Evolutionary conservation across 2,888 invertebrate genomes (phyloP), one percentile per base, ranked within the genome.

Genomic region (Endotricha flammealis): DNA sequence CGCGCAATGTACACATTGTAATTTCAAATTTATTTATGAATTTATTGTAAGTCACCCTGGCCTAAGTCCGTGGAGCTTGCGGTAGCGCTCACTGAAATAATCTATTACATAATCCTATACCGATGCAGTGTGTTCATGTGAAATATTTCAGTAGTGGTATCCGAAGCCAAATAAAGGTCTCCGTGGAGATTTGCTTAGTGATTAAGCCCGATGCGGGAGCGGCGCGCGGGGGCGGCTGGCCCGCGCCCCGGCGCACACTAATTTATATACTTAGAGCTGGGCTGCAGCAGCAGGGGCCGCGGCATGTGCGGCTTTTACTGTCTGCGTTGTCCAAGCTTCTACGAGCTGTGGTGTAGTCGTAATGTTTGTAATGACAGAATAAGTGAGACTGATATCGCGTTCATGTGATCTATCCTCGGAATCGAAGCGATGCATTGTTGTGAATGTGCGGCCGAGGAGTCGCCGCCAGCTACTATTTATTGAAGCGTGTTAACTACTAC

Each of bases 321-420:
- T 41, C 45, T 48, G 39, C 53, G 43, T 49, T 41, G 61, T 66
- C 62, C 58, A 41, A 43, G 64, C 59, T 65, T 64, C 56, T 58
- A 55, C 67, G 61, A 69, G 69, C 76, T 74, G 76, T 72, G 75
- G 68, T 76, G 62, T 73, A 73, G 72, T 78, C 71, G 67, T 78
- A 76, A 71, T 70, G 66, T 77, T 74, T 66, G 71, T 78, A 74
- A 81, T 82, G 85, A 86, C 82, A 83, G 77, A 80, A 76, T 74
- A 80, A 83, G 83, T 86, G 85, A 86, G 85, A 86, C 85, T 86
- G 83, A 85, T 70, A 75, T 73, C 76, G 80, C 78, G 72, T 72
- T 72, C 67, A 71, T 72, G 78, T 78, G 77, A 79, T 75, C 69
- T 64, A 57, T 44, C 48, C 51, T 47, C 51, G 57, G 63, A 57